phyloP scores from a whole-genome alignment of 2,113 vertebrate genomes.

The Xiphophorus maculatus region DNA sequence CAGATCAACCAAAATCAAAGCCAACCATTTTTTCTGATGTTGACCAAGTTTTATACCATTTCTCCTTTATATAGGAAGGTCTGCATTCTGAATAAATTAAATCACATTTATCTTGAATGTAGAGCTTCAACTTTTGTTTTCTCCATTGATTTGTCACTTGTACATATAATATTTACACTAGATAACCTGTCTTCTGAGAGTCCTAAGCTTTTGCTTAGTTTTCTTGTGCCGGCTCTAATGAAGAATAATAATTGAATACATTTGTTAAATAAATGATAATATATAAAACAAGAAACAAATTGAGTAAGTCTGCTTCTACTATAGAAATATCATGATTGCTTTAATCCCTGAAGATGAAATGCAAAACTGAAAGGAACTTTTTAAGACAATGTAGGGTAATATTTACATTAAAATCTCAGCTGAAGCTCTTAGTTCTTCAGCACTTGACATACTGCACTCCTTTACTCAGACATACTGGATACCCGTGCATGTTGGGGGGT shows the following conservation, averaged over 20 bases:
- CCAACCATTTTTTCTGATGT: too few species aligned
- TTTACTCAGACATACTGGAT: conserved; percentile 60
- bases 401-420: background rate
- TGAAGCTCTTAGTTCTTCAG: conserved; percentile 5
- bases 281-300: background rate
- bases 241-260: background rate
- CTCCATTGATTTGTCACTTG: background rate
- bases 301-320: background rate
- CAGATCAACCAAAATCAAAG: too few species aligned
- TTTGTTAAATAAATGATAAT: conserved; percentile 1
- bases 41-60: background rate
- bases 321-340: background rate
- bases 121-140: background rate
- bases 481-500: conserved; percentile 61
- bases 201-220: background rate
- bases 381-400: background rate
- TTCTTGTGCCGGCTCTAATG: background rate
- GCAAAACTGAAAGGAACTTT: conserved; percentile 8
- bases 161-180: background rate
- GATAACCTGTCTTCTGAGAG: background rate
- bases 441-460: conserved; percentile 3
- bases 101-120: background rate
- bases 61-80: background rate
- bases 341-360: conserved; percentile 7
- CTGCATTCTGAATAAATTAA: background rate